phyloP scores from a whole-genome alignment of 2,888 invertebrate genomes.

The Pterobdella sp. region DNA sequence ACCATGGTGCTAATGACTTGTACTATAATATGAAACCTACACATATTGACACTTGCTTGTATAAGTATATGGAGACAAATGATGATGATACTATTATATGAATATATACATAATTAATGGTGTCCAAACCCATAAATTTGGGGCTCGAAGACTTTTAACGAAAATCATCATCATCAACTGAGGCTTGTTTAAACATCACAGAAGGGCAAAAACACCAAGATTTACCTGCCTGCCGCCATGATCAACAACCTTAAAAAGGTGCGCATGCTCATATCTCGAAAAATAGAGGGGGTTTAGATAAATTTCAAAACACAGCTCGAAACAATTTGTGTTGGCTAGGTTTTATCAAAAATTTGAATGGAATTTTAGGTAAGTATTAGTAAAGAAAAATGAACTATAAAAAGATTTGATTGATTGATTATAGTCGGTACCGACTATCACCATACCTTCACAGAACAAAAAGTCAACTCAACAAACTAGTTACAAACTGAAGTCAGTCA shows the following conservation, averaged over 20 bases:
- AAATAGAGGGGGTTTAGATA: background rate
- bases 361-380: too few species aligned
- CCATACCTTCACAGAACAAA: background rate
- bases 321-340: background rate
- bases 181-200: constrained; percentile 36
- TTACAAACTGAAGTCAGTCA: background rate
- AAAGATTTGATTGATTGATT: too few species aligned
- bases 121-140: background rate
- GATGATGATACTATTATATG: background rate
- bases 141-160: background rate
- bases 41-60: too few species aligned
- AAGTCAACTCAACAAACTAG: background rate
- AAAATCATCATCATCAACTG: background rate
- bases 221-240: constrained; percentile 48
- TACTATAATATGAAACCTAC: too few species aligned
- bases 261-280: background rate
- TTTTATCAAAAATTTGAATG: background rate
- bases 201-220: constrained; percentile 44
- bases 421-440: too few species aligned
- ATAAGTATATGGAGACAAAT: background rate
- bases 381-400: too few species aligned
- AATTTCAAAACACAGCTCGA: background rate
- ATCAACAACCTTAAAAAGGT: constrained; percentile 39
- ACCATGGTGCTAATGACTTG: too few species aligned
- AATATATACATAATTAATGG: background rate